Conservation (phyloP, 2,888 invertebrate species). For the Tipula lateralis region DNA sequence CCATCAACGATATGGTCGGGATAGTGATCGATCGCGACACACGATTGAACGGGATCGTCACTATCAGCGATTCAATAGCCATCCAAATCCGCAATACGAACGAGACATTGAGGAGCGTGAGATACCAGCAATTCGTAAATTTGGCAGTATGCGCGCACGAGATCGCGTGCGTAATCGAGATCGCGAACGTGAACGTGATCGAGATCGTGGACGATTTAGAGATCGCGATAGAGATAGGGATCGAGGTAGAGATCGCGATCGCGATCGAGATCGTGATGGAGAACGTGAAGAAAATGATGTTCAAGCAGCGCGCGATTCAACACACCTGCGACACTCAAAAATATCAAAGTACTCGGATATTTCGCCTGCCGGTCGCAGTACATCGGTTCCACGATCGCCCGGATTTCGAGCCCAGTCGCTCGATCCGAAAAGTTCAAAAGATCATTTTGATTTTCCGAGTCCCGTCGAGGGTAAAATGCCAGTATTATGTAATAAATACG, state of each 20-base stretch:
- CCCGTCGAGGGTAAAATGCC: constrained; percentile 52
- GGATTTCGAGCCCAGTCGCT: constrained; percentile 44
- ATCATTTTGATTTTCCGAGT: constrained; percentile 36
- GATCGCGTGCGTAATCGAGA: neutral
- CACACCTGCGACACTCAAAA: neutral
- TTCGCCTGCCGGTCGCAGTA: constrained; percentile 37
- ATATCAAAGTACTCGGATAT: constrained; percentile 26
- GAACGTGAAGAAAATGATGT: neutral
- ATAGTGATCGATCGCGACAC: constrained; percentile 48
- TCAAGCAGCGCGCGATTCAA: neutral
- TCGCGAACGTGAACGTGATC: constrained; percentile 26
- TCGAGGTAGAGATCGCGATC: neutral
- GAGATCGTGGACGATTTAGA: constrained; percentile 33
- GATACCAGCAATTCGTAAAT: neutral
- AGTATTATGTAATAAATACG: constrained; percentile 67
- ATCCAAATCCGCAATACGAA: constrained; percentile 40
- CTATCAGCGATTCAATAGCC: constrained; percentile 37
- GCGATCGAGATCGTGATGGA: neutral
- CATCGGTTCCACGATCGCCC: constrained; percentile 38
- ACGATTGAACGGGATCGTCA: constrained; percentile 52
- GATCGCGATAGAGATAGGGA: neutral
- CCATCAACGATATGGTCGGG: constrained; percentile 42
- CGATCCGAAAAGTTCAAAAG: constrained; percentile 41
- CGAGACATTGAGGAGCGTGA: neutral
- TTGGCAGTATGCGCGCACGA: neutral